Evolutionary conservation across 2,797 vertebrate species (phyloP).

Genomic region (Petrocephalus schoutedeni): DNA sequence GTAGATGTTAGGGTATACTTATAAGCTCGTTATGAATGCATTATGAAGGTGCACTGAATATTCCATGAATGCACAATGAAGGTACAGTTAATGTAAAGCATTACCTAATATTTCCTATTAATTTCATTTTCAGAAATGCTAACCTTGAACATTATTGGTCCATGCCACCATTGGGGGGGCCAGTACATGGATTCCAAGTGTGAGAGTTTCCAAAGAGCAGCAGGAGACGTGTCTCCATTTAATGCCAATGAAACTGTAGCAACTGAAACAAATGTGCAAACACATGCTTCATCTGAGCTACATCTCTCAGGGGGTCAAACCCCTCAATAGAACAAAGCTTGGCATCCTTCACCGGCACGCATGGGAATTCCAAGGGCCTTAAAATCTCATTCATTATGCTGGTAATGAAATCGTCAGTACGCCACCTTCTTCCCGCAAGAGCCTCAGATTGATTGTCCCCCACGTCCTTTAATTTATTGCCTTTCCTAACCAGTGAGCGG

Average conservation of each 20-base stretch:
- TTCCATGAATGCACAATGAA: not conserved
- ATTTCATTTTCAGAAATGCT: not conserved
- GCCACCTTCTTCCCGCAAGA: not conserved
- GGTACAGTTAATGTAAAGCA: not conserved
- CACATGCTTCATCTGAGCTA: not conserved
- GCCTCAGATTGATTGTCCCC: not conserved
- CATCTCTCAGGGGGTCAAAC: not conserved
- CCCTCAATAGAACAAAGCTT: not conserved
- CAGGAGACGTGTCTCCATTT: not conserved
- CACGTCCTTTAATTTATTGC: conserved; percentile 4
- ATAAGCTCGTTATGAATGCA: not conserved
- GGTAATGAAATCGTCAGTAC: conserved; percentile 1
- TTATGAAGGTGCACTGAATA: not conserved
- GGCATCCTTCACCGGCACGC: not conserved
- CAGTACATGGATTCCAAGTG: not conserved
- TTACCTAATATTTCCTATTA: not conserved
- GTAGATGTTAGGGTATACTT: not conserved
- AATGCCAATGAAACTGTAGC: not conserved
- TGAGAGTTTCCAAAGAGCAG: not conserved
- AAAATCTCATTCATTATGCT: conserved; percentile 3
- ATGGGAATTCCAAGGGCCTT: not conserved
- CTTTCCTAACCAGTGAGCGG: not conserved
- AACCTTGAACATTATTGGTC: not conserved
- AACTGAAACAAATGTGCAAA: not conserved
- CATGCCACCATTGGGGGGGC: not conserved